Percentiles rank a stretch among this genome's conserved stretches.
These are phyloP conservation scores for Amphibalanus amphitrite DNA, from an alignment of 1,140 invertebrate genomes.

Conservation along the genomic window DNA sequence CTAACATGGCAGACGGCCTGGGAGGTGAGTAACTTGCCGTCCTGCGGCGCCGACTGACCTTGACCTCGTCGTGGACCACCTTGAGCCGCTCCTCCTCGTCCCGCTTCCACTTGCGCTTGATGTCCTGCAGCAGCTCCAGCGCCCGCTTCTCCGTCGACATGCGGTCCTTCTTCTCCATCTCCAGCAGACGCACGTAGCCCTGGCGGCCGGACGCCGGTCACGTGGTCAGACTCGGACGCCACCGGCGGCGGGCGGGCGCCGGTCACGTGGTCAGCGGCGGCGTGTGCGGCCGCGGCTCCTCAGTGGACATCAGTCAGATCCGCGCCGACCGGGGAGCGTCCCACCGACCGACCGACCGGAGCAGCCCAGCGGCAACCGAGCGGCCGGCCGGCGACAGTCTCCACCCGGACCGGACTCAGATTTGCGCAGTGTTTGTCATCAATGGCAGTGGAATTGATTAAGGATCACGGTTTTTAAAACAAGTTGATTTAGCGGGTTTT, in stretches of 20 bases:
- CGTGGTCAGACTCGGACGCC: too few relatives aligned
- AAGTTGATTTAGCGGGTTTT: too few relatives aligned
- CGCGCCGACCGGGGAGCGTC: background rate
- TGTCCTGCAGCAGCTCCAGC: slow-evolving; percentile 18
- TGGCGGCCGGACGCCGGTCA: background rate
- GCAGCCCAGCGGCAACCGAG: too few relatives aligned
- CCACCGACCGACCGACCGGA: too few relatives aligned
- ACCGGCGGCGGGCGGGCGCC: too few relatives aligned
- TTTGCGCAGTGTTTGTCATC: slow-evolving; percentile 8
- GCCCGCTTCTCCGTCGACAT: slow-evolving; percentile 17
- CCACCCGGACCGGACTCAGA: background rate
- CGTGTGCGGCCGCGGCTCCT: background rate
- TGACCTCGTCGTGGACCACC: slow-evolving; percentile 11
- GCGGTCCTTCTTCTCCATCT: slow-evolving; percentile 16
- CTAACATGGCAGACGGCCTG: too few relatives aligned
- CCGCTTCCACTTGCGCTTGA: slow-evolving; percentile 20
- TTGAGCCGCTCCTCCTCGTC: slow-evolving; percentile 15
- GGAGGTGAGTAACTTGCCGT: too few relatives aligned
- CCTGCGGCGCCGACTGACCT: slow-evolving; percentile 14
- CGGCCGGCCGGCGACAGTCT: background rate
- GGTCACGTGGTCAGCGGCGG: too few relatives aligned
- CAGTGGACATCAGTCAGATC: background rate
- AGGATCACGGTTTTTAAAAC: too few relatives aligned
- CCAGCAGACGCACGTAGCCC: background rate
- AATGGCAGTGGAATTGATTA: too few relatives aligned